Evolutionary conservation across 2,797 vertebrate species (phyloP).

Genomic region (Micromesistius poutassou): DNA sequence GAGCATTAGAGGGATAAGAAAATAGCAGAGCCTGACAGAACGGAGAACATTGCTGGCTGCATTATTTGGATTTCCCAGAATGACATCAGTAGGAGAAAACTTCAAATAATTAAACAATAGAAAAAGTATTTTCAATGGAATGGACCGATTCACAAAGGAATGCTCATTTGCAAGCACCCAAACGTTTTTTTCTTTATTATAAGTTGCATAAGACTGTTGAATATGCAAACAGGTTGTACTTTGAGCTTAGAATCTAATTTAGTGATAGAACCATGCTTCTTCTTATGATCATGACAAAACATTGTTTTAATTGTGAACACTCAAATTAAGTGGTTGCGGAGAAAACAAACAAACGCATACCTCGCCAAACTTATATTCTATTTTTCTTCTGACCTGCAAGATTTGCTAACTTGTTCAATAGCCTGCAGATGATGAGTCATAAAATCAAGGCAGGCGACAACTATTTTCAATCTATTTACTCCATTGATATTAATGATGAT

Average conservation of each 20-base stretch:
- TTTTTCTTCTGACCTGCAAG: neutral
- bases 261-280: neutral
- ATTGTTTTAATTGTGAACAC: neutral
- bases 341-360: neutral
- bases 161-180: neutral
- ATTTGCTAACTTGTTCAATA: neutral
- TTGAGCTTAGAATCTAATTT: neutral
- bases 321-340: neutral
- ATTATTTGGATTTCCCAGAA: neutral
- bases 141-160: neutral
- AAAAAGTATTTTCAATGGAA: neutral
- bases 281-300: neutral
- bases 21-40: neutral
- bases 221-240: neutral
- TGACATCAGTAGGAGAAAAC: neutral
- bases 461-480: neutral
- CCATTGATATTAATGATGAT: too few species aligned
- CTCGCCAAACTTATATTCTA: neutral
- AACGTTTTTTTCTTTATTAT: neutral
- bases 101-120: neutral
- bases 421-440: neutral
- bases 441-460: neutral
- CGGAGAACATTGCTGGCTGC: neutral
- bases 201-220: neutral
- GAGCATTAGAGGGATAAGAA: constrained; percentile 11